Evolutionary conservation across 2,888 invertebrate species (phyloP).

Genomic region (Ametastegia equiseti): DNA sequence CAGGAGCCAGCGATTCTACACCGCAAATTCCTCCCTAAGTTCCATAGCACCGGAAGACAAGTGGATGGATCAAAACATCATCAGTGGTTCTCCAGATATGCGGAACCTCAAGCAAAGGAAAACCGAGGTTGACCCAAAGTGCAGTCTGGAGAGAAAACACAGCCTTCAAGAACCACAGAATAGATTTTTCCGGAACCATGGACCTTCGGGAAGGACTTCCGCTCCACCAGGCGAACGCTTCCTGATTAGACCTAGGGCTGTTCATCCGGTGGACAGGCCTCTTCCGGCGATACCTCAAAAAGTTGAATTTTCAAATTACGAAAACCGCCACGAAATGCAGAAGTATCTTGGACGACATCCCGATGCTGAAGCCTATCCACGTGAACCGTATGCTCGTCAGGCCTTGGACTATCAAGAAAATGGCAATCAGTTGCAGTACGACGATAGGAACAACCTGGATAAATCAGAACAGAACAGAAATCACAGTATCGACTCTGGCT

Average conservation of each 20-base stretch:
- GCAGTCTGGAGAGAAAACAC: conserved; percentile 68
- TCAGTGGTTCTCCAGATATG: conserved; percentile 64
- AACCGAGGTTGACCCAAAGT: conserved; percentile 59
- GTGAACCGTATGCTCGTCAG: conserved; percentile 48
- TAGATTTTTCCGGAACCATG: conserved; percentile 67
- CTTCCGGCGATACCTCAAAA: conserved; percentile 70
- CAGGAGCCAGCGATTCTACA: conserved; percentile 59
- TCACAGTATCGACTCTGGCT: conserved; percentile 60
- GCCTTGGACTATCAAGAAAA: conserved; percentile 53
- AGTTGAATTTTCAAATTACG: conserved; percentile 64
- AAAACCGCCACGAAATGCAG: conserved; percentile 62
- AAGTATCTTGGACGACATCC: conserved; percentile 50
- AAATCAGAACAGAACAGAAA: conserved; percentile 57
- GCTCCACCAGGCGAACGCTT: conserved; percentile 70
- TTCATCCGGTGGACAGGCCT: conserved; percentile 71
- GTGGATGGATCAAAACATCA: conserved; percentile 65
- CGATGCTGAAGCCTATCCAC: conserved; percentile 51
- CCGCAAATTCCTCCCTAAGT: conserved; percentile 64
- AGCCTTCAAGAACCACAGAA: conserved; percentile 67
- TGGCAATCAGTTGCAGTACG: conserved; percentile 52
- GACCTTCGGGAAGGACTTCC: conserved; percentile 68
- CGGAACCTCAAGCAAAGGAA: conserved; percentile 63
- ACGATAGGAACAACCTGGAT: conserved; percentile 56
- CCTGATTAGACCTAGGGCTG: conserved; percentile 65
- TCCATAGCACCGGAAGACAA: conserved; percentile 67